A percentile compares a stretch with the other conserved stretches of the same genome.
Evolutionary conservation across 2,888 invertebrate species (phyloP).

Genomic region (Mamestra brassicae): DNA sequence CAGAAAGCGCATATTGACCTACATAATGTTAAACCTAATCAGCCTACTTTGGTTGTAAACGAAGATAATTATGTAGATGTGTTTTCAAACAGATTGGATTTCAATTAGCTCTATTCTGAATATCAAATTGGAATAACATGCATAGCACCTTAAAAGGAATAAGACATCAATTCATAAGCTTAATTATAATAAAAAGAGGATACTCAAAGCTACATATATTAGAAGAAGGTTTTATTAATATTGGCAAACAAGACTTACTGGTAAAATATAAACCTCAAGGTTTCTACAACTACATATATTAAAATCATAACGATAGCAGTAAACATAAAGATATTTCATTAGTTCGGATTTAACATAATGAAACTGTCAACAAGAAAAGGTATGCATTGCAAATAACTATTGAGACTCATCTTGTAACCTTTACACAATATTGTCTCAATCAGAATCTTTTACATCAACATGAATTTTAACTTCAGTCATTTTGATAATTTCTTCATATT

Average conservation of each 20-base stretch:
- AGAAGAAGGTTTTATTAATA: background rate
- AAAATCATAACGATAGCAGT: background rate
- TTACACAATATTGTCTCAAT: slow-evolving; percentile 18
- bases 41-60: slow-evolving; percentile 7
- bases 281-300: background rate
- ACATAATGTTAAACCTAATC: background rate
- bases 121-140: background rate
- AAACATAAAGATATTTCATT: background rate
- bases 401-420: background rate
- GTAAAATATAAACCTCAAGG: background rate
- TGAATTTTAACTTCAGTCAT: background rate
- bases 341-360: slow-evolving; percentile 7
- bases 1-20: background rate
- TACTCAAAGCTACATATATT: no score
- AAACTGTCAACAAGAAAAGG: background rate
- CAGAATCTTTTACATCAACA: background rate
- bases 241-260: background rate
- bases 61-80: slow-evolving; percentile 5
- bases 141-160: background rate
- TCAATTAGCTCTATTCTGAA: slow-evolving; percentile 15
- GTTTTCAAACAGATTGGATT: slow-evolving; percentile 2
- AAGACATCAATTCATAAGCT: background rate
- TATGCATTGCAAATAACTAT: slow-evolving; percentile 4
- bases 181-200: background rate
- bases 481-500: background rate